Evolutionary conservation across 2,888 invertebrate genomes (phyloP).

Genomic region (Drosophila kanekoi): DNA sequence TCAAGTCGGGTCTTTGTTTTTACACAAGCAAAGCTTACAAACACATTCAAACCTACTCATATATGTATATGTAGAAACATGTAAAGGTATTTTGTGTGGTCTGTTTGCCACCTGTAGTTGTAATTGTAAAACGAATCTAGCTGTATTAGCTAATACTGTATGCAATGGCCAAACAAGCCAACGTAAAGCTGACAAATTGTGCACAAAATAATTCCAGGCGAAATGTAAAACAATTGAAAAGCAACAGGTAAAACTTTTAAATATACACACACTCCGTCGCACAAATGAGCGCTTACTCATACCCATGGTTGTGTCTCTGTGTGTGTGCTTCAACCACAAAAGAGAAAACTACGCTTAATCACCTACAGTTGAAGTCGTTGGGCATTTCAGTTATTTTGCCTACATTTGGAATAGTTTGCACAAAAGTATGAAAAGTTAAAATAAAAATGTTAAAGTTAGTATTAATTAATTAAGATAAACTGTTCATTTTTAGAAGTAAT

Average conservation of each 20-base stretch:
- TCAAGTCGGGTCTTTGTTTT: slow-evolving; percentile 65
- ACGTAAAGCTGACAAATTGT: slow-evolving; percentile 53
- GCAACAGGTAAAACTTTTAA: slow-evolving; percentile 68
- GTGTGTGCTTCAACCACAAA: slow-evolving; percentile 66
- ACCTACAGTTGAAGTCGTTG: slow-evolving; percentile 38
- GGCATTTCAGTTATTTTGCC: background rate
- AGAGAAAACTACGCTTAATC: slow-evolving; percentile 73
- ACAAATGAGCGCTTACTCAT: slow-evolving; percentile 49
- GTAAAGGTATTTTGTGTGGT: slow-evolving; percentile 9
- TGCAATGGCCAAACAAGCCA: slow-evolving; percentile 30
- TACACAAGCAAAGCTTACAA: slow-evolving; percentile 46
- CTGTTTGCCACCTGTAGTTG: slow-evolving; percentile 48
- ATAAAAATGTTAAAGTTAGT: too few relatives aligned
- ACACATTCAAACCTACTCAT: slow-evolving; percentile 25
- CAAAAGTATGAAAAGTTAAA: background rate
- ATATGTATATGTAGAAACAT: slow-evolving; percentile 3
- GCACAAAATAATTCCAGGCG: slow-evolving; percentile 57
- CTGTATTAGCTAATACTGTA: slow-evolving; percentile 50
- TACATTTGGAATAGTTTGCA: background rate
- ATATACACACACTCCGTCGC: slow-evolving; percentile 35
- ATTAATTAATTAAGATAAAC: background rate
- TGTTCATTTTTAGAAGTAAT: background rate
- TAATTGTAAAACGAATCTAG: slow-evolving; percentile 48
- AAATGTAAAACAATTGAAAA: slow-evolving; percentile 73
- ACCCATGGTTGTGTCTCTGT: slow-evolving; percentile 23